phyloP scores from a whole-genome alignment of 2,113 vertebrate genomes.

The Myotis lucifugus region DNA sequence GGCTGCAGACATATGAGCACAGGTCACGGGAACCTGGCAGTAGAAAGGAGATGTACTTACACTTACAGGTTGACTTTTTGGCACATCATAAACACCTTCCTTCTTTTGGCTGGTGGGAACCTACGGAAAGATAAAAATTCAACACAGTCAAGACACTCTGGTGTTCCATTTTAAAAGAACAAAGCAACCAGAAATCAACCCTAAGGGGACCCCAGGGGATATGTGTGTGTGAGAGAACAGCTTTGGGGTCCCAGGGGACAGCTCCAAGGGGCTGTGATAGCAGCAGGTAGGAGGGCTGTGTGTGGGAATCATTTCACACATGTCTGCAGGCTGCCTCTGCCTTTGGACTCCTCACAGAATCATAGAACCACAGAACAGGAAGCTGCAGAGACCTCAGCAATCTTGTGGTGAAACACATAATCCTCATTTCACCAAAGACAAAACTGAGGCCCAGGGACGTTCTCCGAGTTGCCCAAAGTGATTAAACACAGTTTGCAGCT shows the following conservation, averaged over 20 bases:
- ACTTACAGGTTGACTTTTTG: conserved; percentile 99
- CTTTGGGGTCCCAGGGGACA: neutral
- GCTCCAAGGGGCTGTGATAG: neutral
- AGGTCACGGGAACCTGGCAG: neutral
- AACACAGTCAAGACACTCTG: neutral
- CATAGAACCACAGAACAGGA: neutral
- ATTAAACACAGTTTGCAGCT: neutral
- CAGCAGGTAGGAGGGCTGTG: neutral
- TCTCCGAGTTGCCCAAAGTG: neutral
- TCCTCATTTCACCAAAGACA: neutral
- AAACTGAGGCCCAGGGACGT: neutral
- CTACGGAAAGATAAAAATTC: conserved; percentile 81
- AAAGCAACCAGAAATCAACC: neutral
- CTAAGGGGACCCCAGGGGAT: neutral
- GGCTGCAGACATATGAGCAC: neutral
- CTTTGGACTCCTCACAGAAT: too few relatives aligned
- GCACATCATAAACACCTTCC: conserved; percentile 99
- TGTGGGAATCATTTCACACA: neutral
- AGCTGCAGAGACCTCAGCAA: neutral
- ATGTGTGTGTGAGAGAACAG: neutral
- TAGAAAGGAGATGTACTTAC: conserved; percentile 82
- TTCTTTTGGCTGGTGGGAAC: conserved; percentile 99
- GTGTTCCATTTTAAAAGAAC: neutral
- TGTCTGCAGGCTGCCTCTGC: neutral
- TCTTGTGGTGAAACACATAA: neutral